phyloP scores from a whole-genome alignment of 2,888 invertebrate genomes.

The Netelia fuscicornis region DNA sequence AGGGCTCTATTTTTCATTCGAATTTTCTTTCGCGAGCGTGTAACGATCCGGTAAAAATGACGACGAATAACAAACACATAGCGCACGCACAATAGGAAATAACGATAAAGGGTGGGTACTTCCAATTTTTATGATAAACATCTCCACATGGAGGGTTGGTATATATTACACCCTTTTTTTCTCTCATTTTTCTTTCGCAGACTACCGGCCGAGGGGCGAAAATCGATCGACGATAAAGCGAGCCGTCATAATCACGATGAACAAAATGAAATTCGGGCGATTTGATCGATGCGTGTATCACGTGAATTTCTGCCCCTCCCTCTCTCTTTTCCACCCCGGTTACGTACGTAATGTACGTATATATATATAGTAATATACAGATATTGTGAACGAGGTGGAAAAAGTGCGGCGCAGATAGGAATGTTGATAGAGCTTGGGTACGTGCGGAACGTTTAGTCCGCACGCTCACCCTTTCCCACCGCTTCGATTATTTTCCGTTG shows the following conservation, averaged over 20 bases:
- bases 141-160: not conserved
- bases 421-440: conserved; percentile 50
- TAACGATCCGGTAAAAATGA: not conserved
- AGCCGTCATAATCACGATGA: conserved; percentile 54
- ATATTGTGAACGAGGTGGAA: conserved; percentile 10
- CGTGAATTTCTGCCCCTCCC: conserved; percentile 49
- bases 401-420: conserved; percentile 46
- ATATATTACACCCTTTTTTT: conserved; percentile 14
- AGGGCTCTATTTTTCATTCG: not conserved
- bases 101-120: not conserved
- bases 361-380: not conserved
- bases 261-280: conserved; percentile 61
- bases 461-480: conserved; percentile 14
- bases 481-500: conserved; percentile 17
- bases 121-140: not conserved
- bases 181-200: conserved; percentile 30
- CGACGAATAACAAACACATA: not conserved
- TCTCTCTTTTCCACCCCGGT: not conserved
- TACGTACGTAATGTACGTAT: conserved; percentile 5
- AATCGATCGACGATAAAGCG: conserved; percentile 43
- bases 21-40: not conserved
- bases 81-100: not conserved
- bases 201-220: conserved; percentile 1
- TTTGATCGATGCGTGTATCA: conserved; percentile 69
- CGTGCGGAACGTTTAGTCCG: conserved; percentile 48